phyloP scores from a whole-genome alignment of 2,888 invertebrate species.

The Hypomecis atomaria region DNA sequence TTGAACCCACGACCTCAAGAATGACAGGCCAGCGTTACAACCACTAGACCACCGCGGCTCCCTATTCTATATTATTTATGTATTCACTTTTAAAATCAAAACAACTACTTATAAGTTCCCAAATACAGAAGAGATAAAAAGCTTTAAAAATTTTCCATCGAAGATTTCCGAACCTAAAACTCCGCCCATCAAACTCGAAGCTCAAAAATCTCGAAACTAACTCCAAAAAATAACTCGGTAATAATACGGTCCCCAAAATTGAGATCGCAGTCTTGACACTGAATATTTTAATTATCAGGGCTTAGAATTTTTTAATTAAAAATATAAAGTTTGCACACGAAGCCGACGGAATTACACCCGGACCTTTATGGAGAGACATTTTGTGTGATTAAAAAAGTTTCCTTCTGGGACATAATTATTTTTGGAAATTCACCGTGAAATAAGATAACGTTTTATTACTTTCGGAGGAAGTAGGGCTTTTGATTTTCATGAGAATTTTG shows the following conservation, averaged over 20 bases:
- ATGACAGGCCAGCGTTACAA: too few relatives aligned
- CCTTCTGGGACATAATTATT: constrained; percentile 41
- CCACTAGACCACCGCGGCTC: too few relatives aligned
- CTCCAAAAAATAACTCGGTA: constrained; percentile 27
- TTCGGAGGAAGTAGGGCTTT: constrained; percentile 1
- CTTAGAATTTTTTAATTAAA: constrained; percentile 48
- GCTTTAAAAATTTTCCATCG: not conserved
- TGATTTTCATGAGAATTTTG: constrained; percentile 6
- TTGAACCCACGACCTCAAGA: too few relatives aligned
- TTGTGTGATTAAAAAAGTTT: constrained; percentile 47
- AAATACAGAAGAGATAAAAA: not conserved
- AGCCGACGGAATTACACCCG: constrained; percentile 39
- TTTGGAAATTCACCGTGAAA: constrained; percentile 40
- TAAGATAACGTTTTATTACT: constrained; percentile 29
- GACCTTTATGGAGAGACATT: constrained; percentile 41
- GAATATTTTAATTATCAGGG: constrained; percentile 45
- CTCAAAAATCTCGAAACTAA: constrained; percentile 13
- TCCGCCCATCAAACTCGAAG: constrained; percentile 3
- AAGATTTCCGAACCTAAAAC: constrained; percentile 4
- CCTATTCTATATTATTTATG: too few relatives aligned
- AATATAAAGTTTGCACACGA: constrained; percentile 44
- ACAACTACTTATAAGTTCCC: not conserved
- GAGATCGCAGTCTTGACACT: constrained; percentile 30
- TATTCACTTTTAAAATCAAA: too few relatives aligned
- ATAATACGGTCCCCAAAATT: constrained; percentile 32